These are phyloP conservation scores for Etia nguti DNA, from an alignment of 2,113 vertebrate species.

Conservation along the genomic window DNA sequence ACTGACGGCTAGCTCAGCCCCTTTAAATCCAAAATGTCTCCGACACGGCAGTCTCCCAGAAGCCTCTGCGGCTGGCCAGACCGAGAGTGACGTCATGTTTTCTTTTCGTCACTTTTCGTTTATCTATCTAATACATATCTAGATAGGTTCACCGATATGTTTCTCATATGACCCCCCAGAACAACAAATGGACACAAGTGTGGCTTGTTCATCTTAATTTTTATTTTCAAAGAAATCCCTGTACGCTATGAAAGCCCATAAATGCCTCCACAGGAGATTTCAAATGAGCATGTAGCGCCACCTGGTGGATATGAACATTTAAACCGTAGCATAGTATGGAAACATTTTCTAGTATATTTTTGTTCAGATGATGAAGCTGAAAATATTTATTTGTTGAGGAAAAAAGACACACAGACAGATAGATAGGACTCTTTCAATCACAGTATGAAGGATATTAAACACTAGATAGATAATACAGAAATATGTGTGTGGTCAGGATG, in stretches of 20 bases:
- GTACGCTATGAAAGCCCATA: neutral
- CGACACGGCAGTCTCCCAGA: slow-evolving; percentile 42
- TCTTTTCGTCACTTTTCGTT: neutral
- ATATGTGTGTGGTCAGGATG: neutral
- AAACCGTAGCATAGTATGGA: neutral
- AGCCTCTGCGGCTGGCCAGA: slow-evolving; percentile 15
- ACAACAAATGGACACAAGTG: neutral
- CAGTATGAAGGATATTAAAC: neutral
- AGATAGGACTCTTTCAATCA: neutral
- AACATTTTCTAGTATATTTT: neutral
- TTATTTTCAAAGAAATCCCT: neutral
- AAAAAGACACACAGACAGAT: neutral
- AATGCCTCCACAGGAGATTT: neutral
- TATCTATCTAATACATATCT: neutral
- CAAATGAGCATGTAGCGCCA: neutral
- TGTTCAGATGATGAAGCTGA: neutral
- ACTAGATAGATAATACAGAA: neutral
- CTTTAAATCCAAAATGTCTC: slow-evolving; percentile 75
- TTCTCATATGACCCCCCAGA: neutral
- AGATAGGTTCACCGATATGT: neutral
- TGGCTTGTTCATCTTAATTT: neutral
- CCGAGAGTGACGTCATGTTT: slow-evolving; percentile 55
- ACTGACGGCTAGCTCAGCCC: slow-evolving; percentile 54
- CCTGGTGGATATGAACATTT: neutral
- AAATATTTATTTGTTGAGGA: neutral